Percentiles rank a stretch among this genome's conserved stretches.
Evolutionary conservation across 2,888 invertebrate genomes (phyloP).

Genomic region (Ophonus ardosiacus): DNA sequence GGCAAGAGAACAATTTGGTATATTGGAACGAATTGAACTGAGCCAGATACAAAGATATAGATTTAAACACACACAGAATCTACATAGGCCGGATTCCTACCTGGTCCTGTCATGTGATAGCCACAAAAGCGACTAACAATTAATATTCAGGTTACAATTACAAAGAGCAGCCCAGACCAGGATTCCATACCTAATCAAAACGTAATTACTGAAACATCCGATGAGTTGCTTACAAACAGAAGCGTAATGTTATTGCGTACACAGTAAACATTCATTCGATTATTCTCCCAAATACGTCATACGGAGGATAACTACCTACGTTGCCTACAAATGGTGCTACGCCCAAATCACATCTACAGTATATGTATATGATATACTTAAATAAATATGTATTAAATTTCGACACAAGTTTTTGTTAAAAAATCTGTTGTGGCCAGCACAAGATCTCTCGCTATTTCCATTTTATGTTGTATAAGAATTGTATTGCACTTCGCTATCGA

Average conservation of each 20-base stretch:
- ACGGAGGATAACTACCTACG: neutral
- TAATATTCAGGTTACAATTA: conserved; percentile 59
- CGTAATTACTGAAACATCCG: conserved; percentile 58
- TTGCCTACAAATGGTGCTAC: neutral
- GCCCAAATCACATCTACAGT: neutral
- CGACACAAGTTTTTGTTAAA: too few relatives aligned
- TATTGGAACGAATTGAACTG: neutral
- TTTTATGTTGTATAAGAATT: too few relatives aligned
- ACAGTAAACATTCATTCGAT: conserved; percentile 44
- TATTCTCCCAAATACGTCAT: neutral
- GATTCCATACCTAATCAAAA: conserved; percentile 61
- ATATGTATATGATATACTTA: too few relatives aligned
- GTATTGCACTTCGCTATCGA: too few relatives aligned
- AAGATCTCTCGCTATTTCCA: too few relatives aligned
- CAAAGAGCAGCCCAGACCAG: conserved; percentile 51
- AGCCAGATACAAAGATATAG: neutral
- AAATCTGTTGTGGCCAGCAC: too few relatives aligned
- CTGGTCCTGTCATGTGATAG: conserved; percentile 22
- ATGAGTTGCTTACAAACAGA: conserved; percentile 58
- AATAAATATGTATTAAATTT: too few relatives aligned
- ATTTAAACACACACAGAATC: neutral
- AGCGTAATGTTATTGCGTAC: conserved; percentile 43
- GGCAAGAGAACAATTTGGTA: neutral
- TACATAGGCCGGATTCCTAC: conserved; percentile 10
- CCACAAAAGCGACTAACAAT: conserved; percentile 48